Evolutionary conservation across 2,888 invertebrate species (phyloP), one percentile per base, ranked within the genome.

Genomic region (Antheraea assamensis): DNA sequence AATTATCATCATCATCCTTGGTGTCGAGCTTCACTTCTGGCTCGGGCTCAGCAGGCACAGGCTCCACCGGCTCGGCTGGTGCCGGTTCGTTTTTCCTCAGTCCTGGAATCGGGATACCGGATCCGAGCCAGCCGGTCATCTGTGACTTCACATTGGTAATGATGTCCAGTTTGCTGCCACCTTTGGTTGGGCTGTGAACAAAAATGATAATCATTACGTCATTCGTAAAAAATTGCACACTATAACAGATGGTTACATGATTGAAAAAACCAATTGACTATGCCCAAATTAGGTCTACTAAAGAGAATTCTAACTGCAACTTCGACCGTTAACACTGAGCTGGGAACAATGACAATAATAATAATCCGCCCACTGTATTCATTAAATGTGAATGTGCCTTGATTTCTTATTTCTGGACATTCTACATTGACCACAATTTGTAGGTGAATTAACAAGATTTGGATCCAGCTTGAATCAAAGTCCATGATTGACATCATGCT

Each of bases 1-100:
- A 97, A 95, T 97, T 97, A 95, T 98, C 98, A 91, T 98, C 98
- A 92, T 98, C 98, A 85, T 98, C 98, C 90, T 96, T 96, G 70
- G 86, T 89, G 78, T 94, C 94, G 0, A 88, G 85, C 79, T 90
- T 93, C 64, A 88, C 83, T 72, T 92, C 91, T 0, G 88, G 87
- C 79, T 95, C 95, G 5, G 90, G 88, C 77, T 94, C 91, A n/a
- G 82, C 83, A 58, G 94, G 91, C 24, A 89, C 90, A 3, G 92
- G 90, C 76, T 94, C 92, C 7, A 92, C 84, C 13, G 91, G 87
- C 76, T 95, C 95, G 0, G 85, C 95, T 24, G 92, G 91, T 5
- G 95, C 93, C 17, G 93, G 94, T 77, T 96, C 96, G 80, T 95
- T 95, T 94, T 97, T 97, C 87, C 96, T 95, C 78, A 98, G 94